Conservation (phyloP, 2,797 vertebrate genomes). For the Delichon dasypus region DNA sequence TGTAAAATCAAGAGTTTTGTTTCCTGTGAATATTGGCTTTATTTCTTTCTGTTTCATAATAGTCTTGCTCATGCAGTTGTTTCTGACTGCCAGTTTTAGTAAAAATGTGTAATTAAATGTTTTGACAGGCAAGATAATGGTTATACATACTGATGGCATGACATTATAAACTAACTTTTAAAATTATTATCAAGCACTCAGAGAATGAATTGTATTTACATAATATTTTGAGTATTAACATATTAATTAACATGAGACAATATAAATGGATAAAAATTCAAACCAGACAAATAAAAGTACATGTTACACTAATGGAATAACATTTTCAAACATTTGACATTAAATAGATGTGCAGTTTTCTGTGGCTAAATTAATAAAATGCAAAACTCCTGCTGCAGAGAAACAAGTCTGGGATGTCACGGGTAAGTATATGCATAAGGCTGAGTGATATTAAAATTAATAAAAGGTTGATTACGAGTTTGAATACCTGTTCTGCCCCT, state of each 20-base stretch:
- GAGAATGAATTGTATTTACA: not conserved
- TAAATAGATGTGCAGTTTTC: not conserved
- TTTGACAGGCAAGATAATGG: not conserved
- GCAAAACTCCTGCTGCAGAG: not conserved
- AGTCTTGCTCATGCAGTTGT: not conserved
- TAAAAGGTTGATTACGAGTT: not conserved
- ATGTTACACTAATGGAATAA: not conserved
- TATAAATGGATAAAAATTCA: not conserved
- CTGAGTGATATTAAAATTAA: not conserved
- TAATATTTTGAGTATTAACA: not conserved
- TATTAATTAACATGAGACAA: not conserved
- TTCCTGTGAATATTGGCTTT: not conserved
- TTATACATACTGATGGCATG: not conserved
- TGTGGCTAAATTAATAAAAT: not conserved
- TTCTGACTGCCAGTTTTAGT: not conserved
- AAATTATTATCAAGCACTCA: not conserved
- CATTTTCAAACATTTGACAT: not conserved
- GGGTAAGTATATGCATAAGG: not conserved
- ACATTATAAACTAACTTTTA: not conserved
- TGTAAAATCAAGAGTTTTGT: not conserved
- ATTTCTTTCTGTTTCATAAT: not conserved
- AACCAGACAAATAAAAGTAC: not conserved
- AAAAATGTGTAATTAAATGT: not conserved
- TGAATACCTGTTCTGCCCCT: not conserved
- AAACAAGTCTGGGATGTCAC: not conserved